A percentile compares a stretch with the other conserved stretches of the same genome.
phyloP scores from a whole-genome alignment of 2,113 vertebrate genomes.

The Mastomys coucha region DNA sequence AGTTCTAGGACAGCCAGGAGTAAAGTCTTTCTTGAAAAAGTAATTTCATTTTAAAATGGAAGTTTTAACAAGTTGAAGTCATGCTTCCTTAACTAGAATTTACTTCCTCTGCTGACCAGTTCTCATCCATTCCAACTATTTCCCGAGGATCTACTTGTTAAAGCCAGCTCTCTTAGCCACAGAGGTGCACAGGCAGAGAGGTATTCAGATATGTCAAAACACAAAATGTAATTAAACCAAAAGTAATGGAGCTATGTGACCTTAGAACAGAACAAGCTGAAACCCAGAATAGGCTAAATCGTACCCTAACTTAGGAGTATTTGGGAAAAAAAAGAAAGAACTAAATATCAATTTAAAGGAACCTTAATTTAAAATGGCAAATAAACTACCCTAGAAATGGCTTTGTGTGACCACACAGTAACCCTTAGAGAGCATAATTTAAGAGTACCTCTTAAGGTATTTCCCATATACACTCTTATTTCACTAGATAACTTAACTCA shows the following conservation, averaged over 20 bases:
- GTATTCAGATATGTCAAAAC: neutral
- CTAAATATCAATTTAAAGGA: conserved; percentile 44
- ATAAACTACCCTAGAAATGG: conserved; percentile 63
- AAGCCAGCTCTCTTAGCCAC: neutral
- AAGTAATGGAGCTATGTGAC: neutral
- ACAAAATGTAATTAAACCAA: conserved; percentile 12
- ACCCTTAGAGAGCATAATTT: conserved; percentile 70
- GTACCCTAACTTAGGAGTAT: neutral
- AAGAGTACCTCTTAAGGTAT: conserved; percentile 66
- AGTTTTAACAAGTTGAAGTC: neutral
- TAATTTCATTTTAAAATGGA: conserved; percentile 51
- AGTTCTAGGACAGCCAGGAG: neutral
- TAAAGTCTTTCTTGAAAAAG: neutral
- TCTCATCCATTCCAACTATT: conserved; percentile 5
- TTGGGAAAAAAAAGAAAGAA: neutral
- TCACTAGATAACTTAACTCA: conserved; percentile 28
- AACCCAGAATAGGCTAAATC: conserved; percentile 75
- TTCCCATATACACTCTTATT: neutral
- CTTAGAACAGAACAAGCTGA: conserved; percentile 36
- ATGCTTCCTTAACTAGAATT: neutral
- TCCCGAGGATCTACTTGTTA: neutral
- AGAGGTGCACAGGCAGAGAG: neutral
- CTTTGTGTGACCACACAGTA: conserved; percentile 9
- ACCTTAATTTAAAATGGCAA: conserved; percentile 52
- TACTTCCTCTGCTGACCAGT: neutral